A percentile compares a stretch with the other conserved stretches of the same genome.
Evolutionary conservation across 2,797 vertebrate species (phyloP).

Genomic region (Catamblyrhynchus diadema): DNA sequence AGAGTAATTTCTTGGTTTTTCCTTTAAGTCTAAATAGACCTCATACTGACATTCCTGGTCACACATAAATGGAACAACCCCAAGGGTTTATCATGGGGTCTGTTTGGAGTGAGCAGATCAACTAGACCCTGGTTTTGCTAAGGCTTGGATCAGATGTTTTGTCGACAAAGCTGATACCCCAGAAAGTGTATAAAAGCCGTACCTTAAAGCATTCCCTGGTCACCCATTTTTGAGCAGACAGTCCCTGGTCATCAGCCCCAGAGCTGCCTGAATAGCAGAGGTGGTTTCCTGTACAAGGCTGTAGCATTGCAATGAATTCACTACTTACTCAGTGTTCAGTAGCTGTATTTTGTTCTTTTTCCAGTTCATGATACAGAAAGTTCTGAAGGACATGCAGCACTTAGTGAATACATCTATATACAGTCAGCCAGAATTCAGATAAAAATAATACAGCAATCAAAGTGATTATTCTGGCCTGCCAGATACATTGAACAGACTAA

Average conservation of each 20-base stretch:
- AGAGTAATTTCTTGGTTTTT: neutral
- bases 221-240: neutral
- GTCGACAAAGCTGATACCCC: neutral
- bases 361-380: slow-evolving; percentile 63
- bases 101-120: neutral
- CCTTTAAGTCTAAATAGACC: neutral
- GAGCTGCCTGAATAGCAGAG: neutral
- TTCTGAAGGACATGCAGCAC: slow-evolving; percentile 70
- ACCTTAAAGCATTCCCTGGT: neutral
- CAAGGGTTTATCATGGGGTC: neutral
- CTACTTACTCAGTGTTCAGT: slow-evolving; percentile 46
- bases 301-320: slow-evolving; percentile 24
- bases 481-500: slow-evolving; percentile 65
- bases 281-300: neutral
- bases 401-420: slow-evolving; percentile 66
- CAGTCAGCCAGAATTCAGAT: slow-evolving; percentile 62
- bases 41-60: neutral
- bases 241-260: neutral
- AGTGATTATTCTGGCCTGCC: slow-evolving; percentile 68
- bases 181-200: neutral
- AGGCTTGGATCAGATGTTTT: neutral
- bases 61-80: rapidly evolving
- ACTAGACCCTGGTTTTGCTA: neutral
- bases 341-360: slow-evolving; percentile 65
- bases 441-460: slow-evolving; percentile 60